Conservation (phyloP, 2,113 vertebrate genomes). For the Motacilla alba region DNA sequence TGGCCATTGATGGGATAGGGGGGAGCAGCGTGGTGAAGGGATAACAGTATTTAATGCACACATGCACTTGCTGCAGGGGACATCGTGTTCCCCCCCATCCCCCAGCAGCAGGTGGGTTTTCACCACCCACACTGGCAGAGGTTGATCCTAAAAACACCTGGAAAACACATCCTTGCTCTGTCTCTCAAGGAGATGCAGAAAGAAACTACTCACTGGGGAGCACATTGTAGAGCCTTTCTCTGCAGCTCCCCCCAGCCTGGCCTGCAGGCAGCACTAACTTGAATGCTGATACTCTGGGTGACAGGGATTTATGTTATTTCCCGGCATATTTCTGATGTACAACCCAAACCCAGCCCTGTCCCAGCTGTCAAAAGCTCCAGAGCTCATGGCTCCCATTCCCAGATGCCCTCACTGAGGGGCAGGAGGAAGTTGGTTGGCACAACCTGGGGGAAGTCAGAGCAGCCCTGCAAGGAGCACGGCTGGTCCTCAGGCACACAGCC, state of each 20-base stretch:
- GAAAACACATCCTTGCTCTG: background rate
- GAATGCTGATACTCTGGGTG: background rate
- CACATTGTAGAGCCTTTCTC: background rate
- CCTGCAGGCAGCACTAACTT: background rate
- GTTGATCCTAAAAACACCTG: background rate
- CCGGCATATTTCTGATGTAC: background rate
- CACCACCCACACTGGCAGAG: background rate
- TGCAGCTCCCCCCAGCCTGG: background rate
- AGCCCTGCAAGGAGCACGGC: background rate
- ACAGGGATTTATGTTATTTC: background rate
- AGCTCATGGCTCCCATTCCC: background rate
- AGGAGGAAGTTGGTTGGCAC: background rate
- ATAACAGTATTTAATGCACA: background rate
- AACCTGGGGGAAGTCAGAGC: background rate
- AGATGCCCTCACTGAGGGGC: background rate
- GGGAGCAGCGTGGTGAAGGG: background rate
- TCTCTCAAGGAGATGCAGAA: background rate
- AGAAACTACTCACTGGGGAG: background rate
- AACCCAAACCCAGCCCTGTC: background rate
- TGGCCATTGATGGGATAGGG: background rate
- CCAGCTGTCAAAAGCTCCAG: background rate
- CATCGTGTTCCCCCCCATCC: accelerated
- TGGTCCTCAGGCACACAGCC: background rate
- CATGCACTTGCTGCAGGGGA: background rate
- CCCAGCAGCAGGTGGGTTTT: background rate